These are phyloP conservation scores for Autographa gamma DNA, from an alignment of 2,888 invertebrate genomes.

Conservation along the genomic window DNA sequence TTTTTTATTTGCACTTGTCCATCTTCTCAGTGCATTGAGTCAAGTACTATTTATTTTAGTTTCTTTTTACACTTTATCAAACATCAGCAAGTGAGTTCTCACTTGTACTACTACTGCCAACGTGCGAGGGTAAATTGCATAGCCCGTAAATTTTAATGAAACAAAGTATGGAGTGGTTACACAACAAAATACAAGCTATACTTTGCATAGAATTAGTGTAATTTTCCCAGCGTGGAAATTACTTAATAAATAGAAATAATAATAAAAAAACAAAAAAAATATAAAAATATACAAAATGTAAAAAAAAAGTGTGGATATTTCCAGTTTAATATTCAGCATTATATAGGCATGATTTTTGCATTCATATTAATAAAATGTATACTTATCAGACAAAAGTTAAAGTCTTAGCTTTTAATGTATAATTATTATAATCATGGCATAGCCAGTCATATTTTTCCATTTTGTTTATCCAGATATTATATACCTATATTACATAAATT, in stretches of 20 bases:
- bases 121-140: conserved; percentile 88
- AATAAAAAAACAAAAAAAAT: conserved; percentile 70
- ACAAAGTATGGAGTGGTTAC: conserved; percentile 89
- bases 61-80: conserved; percentile 47
- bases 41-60: conserved; percentile 39
- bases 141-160: conserved; percentile 87
- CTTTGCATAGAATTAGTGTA: conserved; percentile 97
- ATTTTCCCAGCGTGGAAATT: conserved; percentile 93
- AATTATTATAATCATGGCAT: conserved; percentile 75
- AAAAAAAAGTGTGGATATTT: conserved; percentile 87
- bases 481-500: conserved; percentile 68
- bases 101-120: conserved; percentile 85
- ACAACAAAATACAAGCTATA: conserved; percentile 94
- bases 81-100: conserved; percentile 74
- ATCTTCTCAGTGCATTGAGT: conserved; percentile 41
- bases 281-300: conserved; percentile 61
- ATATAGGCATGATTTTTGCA: conserved; percentile 86
- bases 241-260: conserved; percentile 79
- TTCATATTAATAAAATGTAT: conserved; percentile 81
- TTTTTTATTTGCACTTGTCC: conserved; percentile 40
- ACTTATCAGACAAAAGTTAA: conserved; percentile 76
- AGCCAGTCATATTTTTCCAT: conserved; percentile 75
- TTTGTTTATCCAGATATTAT: conserved; percentile 73
- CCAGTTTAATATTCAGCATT: conserved; percentile 90
- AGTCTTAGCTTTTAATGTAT: conserved; percentile 86